Evolutionary conservation across 2,888 invertebrate species (phyloP), one percentile per base, ranked within the genome.

Genomic region (Drosophila gaucha): DNA sequence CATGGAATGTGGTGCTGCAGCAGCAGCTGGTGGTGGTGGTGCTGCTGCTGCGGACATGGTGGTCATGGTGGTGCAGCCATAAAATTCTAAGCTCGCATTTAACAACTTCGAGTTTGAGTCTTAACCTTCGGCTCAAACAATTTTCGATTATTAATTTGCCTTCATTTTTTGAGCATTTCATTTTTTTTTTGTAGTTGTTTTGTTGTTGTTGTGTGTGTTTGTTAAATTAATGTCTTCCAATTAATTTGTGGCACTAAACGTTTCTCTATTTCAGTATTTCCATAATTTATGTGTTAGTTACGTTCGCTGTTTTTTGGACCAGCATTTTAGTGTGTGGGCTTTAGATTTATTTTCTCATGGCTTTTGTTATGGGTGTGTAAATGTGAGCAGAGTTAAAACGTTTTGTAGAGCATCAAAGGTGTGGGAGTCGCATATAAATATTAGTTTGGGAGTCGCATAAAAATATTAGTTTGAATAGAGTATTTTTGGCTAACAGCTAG

Each of bases 231-330:
- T 88, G 86, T 73, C 69, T 33, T 46, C 56, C 90, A 70, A 89
- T 90, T 90, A 89, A 89, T 89, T 88, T 80, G 77, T 69, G 82
- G 74, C 74, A 80, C 85, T 80, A 88, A 89, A 84, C 80, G 80
- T 68, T 83, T 74, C 62, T 31, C 22, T 54, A 49, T 69, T 65
- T 74, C 31, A 18, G 52, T 46, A 24, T 69, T 68, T 68, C 57
- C n/a, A 50, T 55, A 58, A 75, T 74, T 74, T 66, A 78, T 74
- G 76, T 79, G 60, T 59, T 59, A 59, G 68, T 57, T 64, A 59
- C 59, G 68, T 38, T 46, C 35, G 54, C 55, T 43, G 63, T 36
- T 67, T n/a, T 52, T 33, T 59, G 41, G 59, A 70, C 85, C 78
- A 72, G 73, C 85, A 66, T 80, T 55, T 43, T n/a, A 44, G 36